A percentile compares a stretch with the other conserved stretches of the same genome.
Evolutionary conservation across 1,140 invertebrate genomes (phyloP).

Genomic region (Muscidifurax raptorellus): DNA sequence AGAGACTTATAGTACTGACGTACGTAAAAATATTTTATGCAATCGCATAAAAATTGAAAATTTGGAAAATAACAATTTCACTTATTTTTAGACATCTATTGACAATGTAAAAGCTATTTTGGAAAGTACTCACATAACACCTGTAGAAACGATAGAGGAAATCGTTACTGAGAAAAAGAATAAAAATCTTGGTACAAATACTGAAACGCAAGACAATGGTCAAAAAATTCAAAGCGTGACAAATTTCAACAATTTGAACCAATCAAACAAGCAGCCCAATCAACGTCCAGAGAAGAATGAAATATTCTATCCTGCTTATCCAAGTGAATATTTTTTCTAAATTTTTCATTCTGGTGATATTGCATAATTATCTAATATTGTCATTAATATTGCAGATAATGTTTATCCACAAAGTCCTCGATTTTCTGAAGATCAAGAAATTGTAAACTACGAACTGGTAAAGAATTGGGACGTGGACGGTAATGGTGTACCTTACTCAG

Average conservation of each 20-base stretch:
- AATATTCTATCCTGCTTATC: constrained; percentile 55
- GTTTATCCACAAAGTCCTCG: constrained; percentile 43
- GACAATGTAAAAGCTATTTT: constrained; percentile 34
- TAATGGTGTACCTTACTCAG: constrained; percentile 78
- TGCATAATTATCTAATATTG: background rate
- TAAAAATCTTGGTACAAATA: constrained; percentile 18
- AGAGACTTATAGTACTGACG: constrained; percentile 34
- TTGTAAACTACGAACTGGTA: constrained; percentile 71
- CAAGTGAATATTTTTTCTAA: constrained; percentile 49
- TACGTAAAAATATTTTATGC: background rate
- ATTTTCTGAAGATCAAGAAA: constrained; percentile 48
- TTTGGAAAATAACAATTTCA: background rate
- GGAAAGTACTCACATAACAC: constrained; percentile 45
- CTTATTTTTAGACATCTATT: constrained; percentile 27
- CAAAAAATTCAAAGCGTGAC: constrained; percentile 23
- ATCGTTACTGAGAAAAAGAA: constrained; percentile 35
- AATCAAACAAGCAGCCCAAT: constrained; percentile 40
- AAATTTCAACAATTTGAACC: constrained; percentile 33
- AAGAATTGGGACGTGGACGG: constrained; percentile 76
- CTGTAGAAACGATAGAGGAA: constrained; percentile 33
- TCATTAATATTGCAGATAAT: constrained; percentile 49
- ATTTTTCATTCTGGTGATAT: background rate
- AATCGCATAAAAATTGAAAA: background rate
- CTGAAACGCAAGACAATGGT: constrained; percentile 8
- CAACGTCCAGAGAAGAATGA: constrained; percentile 47